These are phyloP conservation scores for Diabrotica balteata DNA, from an alignment of 2,888 invertebrate genomes.

Conservation along the genomic window DNA sequence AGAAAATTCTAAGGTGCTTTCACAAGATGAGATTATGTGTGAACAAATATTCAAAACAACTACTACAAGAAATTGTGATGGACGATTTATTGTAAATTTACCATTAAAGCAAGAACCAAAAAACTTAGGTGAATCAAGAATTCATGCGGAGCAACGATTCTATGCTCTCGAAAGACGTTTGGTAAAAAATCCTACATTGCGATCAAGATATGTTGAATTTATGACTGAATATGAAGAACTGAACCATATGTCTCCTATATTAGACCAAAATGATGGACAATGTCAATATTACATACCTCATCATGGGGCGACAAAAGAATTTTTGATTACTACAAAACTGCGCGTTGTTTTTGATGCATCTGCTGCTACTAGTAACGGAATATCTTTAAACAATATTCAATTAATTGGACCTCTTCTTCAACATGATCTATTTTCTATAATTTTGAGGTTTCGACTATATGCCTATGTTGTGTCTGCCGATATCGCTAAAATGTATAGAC, in stretches of 20 bases:
- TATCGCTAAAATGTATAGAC: constrained; percentile 39
- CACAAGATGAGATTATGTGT: constrained; percentile 24
- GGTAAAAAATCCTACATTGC: constrained; percentile 22
- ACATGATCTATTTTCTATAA: constrained; percentile 28
- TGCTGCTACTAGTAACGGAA: no score
- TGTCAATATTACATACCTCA: constrained; percentile 28
- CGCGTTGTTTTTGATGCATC: no score
- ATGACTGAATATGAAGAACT: constrained; percentile 26
- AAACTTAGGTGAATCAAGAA: constrained; percentile 23
- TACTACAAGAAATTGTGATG: constrained; percentile 20
- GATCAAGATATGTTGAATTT: constrained; percentile 30
- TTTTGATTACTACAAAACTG: constrained; percentile 31
- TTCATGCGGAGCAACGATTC: constrained; percentile 25
- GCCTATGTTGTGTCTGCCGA: constrained; percentile 31
- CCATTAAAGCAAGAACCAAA: no score
- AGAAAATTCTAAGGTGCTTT: constrained; percentile 12
- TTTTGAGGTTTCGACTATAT: constrained; percentile 31
- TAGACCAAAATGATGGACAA: not conserved
- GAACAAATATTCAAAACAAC: constrained; percentile 22
- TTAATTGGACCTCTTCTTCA: constrained; percentile 26
- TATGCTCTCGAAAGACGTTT: constrained; percentile 27
- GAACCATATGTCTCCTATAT: constrained; percentile 16
- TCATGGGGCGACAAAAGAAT: constrained; percentile 30
- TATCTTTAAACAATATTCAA: no score
- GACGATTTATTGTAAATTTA: no score